phyloP scores from a whole-genome alignment of 2,113 vertebrate genomes.

The Gymnarchus niloticus region DNA sequence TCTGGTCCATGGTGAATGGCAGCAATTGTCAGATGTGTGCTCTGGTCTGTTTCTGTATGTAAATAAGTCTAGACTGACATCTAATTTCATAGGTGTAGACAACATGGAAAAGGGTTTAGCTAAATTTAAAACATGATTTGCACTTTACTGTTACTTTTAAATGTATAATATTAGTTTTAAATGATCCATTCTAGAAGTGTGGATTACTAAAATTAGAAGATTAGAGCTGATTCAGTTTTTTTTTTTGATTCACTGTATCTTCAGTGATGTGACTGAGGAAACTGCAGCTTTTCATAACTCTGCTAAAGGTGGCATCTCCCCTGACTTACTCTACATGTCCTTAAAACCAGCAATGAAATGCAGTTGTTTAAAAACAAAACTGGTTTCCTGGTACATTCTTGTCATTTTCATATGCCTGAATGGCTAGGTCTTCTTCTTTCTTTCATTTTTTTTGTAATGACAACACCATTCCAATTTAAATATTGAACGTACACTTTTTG shows the following conservation, averaged over 20 bases:
- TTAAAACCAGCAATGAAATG: neutral
- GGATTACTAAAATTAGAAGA: neutral
- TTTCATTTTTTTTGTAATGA: neutral
- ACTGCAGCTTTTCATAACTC: neutral
- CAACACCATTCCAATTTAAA: neutral
- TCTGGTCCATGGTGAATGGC: too few relatives aligned
- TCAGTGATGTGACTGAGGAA: neutral
- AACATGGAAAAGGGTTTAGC: neutral
- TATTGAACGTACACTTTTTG: neutral
- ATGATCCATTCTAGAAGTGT: neutral
- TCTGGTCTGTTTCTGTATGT: neutral
- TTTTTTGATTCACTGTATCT: too few relatives aligned
- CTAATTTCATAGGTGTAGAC: too few relatives aligned
- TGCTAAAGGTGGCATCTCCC: neutral
- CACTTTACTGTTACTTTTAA: neutral
- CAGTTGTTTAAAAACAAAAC: neutral
- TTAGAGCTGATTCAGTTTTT: neutral
- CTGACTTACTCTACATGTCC: neutral
- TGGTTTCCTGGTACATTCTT: neutral
- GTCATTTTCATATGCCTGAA: neutral
- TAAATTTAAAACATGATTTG: neutral
- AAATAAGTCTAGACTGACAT: neutral
- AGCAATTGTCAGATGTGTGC: too few relatives aligned
- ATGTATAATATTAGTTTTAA: neutral
- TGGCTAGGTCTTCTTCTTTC: neutral